A percentile compares a stretch with the other conserved stretches of the same genome.
phyloP scores from a whole-genome alignment of 2,888 invertebrate genomes.

The Abscondita cerata region DNA sequence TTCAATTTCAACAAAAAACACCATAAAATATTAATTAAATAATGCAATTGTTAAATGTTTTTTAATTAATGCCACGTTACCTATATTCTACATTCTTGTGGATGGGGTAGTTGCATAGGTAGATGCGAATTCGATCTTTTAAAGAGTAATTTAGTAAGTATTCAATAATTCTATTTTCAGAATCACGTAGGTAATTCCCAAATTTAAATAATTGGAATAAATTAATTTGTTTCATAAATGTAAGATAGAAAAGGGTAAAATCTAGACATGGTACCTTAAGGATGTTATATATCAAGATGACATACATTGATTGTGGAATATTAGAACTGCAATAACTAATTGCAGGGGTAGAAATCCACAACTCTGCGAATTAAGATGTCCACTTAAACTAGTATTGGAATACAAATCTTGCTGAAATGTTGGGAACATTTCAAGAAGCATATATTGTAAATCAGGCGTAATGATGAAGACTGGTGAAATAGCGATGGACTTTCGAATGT shows the following conservation, averaged over 20 bases:
- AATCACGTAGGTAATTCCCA: too few relatives aligned
- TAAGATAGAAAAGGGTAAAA: conserved; percentile 49
- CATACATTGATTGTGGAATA: conserved; percentile 48
- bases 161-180: too few relatives aligned
- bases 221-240: conserved; percentile 21
- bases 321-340: conserved; percentile 51
- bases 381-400: conserved; percentile 43
- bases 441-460: conserved; percentile 52
- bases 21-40: too few relatives aligned
- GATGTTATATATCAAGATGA: conserved; percentile 51
- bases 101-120: too few relatives aligned
- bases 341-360: conserved; percentile 53
- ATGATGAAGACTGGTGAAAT: conserved; percentile 45
- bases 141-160: too few relatives aligned
- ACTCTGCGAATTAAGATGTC: conserved; percentile 46
- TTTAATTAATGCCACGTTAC: too few relatives aligned
- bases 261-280: conserved; percentile 53
- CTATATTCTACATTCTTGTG: too few relatives aligned
- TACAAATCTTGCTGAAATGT: conserved; percentile 53
- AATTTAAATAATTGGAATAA: too few relatives aligned
- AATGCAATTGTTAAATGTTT: too few relatives aligned
- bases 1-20: too few relatives aligned
- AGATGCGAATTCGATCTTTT: too few relatives aligned
- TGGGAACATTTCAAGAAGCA: conserved; percentile 57
- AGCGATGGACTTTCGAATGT: conserved; percentile 42